Base-by-base conservation (phyloP, 2,797 vertebrate species). In the Telmatherina bonti region DNA sequence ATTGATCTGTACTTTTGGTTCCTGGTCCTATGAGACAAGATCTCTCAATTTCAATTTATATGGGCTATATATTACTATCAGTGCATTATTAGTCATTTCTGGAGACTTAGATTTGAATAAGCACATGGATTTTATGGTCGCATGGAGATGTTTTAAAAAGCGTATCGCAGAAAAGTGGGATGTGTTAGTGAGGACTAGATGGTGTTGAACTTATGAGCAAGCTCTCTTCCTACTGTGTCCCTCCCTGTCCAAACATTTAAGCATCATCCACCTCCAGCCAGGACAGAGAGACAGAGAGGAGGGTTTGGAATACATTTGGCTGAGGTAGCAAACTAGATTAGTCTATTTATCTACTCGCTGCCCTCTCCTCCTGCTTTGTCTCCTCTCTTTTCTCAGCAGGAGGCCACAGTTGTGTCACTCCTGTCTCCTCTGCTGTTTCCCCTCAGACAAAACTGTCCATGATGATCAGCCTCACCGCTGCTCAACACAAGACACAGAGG, bases 161-260 rank as follows among this genome's bases (percentile, higher is more conserved):
- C 74, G 65, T 73, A 76, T 59, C 69, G 56, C 60, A 55, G 64
- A 67, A 74, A 45, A 16, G 56, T 53, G 69, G 41, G 22, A 62
- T 30, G 70, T 83, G 78, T 83, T 81, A 72, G 62, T 43, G 71
- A 76, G 60, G 45, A 68, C 76, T 8, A 79, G 79, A 69, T 29
- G 74, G 79, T 76, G 82, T 55, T 73, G 79, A 81, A 81, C 74
- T 85, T 87, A 63, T 60, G 76, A 87, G 83, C 76, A 4, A 83
- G 36, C 36, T 64, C 55, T 74, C 84, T 85, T 79, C 88, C 82
- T 45, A 65, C 83, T 84, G 81, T 82, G 84, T 88, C 82, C 71
- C 86, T 74, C 84, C 57, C 89, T 89, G 91, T 87, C 89, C 64
- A 81, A 90, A 91, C 85, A 79, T 81, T 82, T 92, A 90, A 92